Percentiles rank a stretch among this genome's conserved stretches.
phyloP scores from a whole-genome alignment of 2,888 invertebrate genomes.

The Selenia dentaria region DNA sequence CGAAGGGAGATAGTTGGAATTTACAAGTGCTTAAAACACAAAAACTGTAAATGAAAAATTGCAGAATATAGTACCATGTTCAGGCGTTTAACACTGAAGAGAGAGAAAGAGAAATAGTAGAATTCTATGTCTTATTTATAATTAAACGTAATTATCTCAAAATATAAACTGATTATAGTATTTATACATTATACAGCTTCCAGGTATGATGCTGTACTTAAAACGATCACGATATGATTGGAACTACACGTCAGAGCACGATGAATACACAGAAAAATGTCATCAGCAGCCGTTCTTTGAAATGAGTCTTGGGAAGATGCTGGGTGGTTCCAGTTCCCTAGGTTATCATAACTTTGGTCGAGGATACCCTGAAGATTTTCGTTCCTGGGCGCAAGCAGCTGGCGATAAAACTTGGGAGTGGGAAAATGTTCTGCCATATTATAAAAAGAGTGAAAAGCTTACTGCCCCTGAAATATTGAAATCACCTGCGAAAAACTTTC shows the following conservation, averaged over 20 bases:
- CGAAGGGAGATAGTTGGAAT: too few relatives aligned
- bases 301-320: background rate
- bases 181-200: too few relatives aligned
- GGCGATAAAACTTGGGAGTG: conserved; percentile 23
- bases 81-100: too few relatives aligned
- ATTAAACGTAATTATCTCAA: too few relatives aligned
- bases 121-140: too few relatives aligned
- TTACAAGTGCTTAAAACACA: too few relatives aligned
- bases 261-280: conserved; percentile 1
- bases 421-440: conserved; percentile 16
- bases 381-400: conserved; percentile 12
- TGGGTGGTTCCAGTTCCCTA: background rate
- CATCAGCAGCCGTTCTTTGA: background rate
- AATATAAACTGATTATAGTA: too few relatives aligned
- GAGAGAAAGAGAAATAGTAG: too few relatives aligned
- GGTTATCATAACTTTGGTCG: background rate
- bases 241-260: background rate
- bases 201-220: background rate
- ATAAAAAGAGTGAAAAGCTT: conserved; percentile 16
- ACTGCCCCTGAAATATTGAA: background rate
- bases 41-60: too few relatives aligned
- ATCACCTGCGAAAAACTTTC: background rate
- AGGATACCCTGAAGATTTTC: background rate
- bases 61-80: too few relatives aligned
- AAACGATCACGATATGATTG: background rate